Conservation (phyloP, 2,797 vertebrate species). For the Channallabes apus region DNA sequence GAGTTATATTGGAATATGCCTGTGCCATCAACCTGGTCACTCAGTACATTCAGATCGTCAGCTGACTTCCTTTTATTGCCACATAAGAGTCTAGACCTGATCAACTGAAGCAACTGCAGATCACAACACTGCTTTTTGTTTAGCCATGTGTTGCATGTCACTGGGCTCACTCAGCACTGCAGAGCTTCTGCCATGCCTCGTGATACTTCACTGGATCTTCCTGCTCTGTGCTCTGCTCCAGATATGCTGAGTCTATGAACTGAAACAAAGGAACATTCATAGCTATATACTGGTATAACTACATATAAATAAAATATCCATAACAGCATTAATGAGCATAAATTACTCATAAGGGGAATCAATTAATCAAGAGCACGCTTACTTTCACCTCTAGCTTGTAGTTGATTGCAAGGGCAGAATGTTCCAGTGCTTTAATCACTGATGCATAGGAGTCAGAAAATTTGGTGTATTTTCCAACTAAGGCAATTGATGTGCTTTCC, state of each 20-base stretch:
- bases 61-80: too few species aligned
- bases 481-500: conserved; percentile 88
- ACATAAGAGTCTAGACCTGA: too few species aligned
- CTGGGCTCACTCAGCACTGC: conserved; percentile 81
- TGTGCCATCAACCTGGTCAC: too few species aligned
- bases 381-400: conserved; percentile 95
- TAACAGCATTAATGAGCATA: background rate
- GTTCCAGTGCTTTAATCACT: conserved; percentile 94
- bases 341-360: background rate
- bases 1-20: too few species aligned
- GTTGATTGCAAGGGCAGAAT: conserved; percentile 93
- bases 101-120: too few species aligned
- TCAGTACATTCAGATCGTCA: too few species aligned
- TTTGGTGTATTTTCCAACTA: conserved; percentile 97
- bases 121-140: background rate
- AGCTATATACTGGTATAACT: background rate
- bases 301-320: background rate
- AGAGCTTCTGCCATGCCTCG: conserved; percentile 95
- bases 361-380: background rate
- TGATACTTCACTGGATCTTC: conserved; percentile 93
- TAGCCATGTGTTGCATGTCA: background rate
- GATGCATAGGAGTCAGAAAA: conserved; percentile 94
- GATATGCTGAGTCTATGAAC: conserved; percentile 92
- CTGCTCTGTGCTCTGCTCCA: conserved; percentile 80
- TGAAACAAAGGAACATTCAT: conserved; percentile 59